Evolutionary conservation across 2,797 vertebrate genomes (phyloP).

Genomic region (Oryzias dopingdopingensis): DNA sequence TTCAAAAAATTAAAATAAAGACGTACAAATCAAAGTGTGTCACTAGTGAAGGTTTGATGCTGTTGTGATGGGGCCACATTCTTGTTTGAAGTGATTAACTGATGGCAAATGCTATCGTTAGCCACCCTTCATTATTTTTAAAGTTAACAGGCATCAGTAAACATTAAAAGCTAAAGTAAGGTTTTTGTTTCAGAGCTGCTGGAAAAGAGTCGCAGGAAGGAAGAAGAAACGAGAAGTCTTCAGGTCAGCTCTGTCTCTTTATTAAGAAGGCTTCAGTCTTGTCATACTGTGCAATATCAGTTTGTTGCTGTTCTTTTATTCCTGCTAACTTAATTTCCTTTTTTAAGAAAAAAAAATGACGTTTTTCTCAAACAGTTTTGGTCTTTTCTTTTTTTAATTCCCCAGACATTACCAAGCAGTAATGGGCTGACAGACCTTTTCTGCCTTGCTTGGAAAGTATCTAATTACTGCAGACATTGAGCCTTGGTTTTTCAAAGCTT

Average conservation of each 20-base stretch:
- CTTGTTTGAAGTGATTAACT: not conserved
- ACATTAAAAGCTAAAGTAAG: not conserved
- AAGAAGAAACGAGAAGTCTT: conserved; percentile 87
- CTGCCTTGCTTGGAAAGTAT: conserved; percentile 58
- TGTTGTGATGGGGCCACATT: not conserved
- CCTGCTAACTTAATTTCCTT: conserved; percentile 21
- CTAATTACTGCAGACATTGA: conserved; percentile 66
- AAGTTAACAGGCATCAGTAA: not conserved
- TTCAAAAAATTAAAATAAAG: no score
- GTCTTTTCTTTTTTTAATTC: conserved; percentile 18
- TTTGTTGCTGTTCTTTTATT: conserved; percentile 9
- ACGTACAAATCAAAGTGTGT: no score
- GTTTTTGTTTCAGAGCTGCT: conserved; percentile 81
- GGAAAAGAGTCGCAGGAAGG: conserved; percentile 82
- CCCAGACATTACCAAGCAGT: conserved; percentile 44
- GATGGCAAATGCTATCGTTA: not conserved
- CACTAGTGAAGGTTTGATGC: no score
- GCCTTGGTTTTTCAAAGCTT: conserved; percentile 63
- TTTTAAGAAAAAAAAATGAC: conserved; percentile 15
- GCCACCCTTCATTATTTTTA: conserved; percentile 4
- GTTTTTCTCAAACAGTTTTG: conserved; percentile 4
- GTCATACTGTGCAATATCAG: not conserved
- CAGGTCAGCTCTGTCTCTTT: conserved; percentile 78
- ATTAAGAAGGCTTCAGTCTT: conserved; percentile 6
- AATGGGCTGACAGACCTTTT: conserved; percentile 43